Conservation (phyloP, 23 tunicate species). For the Oikopleura dioica region DNA sequence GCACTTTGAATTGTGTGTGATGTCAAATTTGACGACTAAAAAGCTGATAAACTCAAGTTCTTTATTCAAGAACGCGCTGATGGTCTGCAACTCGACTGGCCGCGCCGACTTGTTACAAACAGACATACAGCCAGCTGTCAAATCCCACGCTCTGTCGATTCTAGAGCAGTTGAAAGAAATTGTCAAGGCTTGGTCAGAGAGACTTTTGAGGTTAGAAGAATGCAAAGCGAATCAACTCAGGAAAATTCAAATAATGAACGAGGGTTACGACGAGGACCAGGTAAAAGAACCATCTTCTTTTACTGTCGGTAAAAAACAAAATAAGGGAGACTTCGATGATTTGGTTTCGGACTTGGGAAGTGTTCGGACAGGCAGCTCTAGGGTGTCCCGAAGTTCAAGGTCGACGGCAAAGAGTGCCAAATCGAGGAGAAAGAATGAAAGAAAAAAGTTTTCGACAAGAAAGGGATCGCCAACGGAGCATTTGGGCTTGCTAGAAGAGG, state of each 20-base stretch:
- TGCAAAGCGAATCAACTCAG: not conserved
- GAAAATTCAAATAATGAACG: not conserved
- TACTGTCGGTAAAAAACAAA: not conserved
- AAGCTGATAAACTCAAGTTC: too few relatives aligned
- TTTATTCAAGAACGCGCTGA: too few relatives aligned
- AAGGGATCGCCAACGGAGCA: not conserved
- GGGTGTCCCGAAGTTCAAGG: not conserved
- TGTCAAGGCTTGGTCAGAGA: not conserved
- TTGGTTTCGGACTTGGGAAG: not conserved
- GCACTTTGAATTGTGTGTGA: too few relatives aligned
- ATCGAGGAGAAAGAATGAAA: not conserved
- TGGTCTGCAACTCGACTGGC: not conserved
- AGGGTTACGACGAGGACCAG: not conserved
- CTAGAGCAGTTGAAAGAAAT: not conserved
- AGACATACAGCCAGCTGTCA: not conserved
- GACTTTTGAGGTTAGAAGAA: not conserved
- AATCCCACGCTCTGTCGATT: not conserved
- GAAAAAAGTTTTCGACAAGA: not conserved
- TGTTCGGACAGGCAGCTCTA: not conserved
- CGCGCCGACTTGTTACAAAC: not conserved
- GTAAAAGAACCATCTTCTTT: not conserved
- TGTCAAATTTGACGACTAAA: too few relatives aligned
- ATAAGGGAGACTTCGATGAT: not conserved
- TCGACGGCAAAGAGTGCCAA: not conserved
- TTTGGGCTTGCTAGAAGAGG: not conserved